These are phyloP conservation scores for Onthophagus sagittarius DNA, from an alignment of 2,888 invertebrate genomes.

Conservation along the genomic window DNA sequence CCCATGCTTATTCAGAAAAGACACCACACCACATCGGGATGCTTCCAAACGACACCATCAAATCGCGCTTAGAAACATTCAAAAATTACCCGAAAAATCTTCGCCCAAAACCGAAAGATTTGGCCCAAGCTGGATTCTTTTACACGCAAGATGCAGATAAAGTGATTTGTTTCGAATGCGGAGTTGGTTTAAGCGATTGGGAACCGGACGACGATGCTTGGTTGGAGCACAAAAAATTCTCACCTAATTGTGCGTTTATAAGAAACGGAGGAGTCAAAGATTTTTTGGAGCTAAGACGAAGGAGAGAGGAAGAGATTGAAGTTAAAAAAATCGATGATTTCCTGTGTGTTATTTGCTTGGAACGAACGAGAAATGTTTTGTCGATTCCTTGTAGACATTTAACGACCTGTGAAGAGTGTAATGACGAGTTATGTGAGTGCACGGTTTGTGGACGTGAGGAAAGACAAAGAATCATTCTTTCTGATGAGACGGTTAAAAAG, in stretches of 20 bases:
- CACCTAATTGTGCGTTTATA: constrained; percentile 71
- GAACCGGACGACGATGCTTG: constrained; percentile 87
- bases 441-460: constrained; percentile 70
- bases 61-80: constrained; percentile 68
- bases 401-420: constrained; percentile 82
- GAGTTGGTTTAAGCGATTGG: constrained; percentile 92
- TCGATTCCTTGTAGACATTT: constrained; percentile 91
- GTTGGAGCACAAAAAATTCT: constrained; percentile 93
- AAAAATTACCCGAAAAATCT: constrained; percentile 77
- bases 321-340: neutral
- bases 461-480: neutral
- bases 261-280: constrained; percentile 40
- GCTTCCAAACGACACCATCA: constrained; percentile 45
- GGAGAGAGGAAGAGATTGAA: neutral
- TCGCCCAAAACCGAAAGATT: constrained; percentile 72
- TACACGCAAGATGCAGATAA: constrained; percentile 86
- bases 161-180: constrained; percentile 90
- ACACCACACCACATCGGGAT: neutral
- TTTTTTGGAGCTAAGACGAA: neutral
- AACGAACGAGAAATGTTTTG: constrained; percentile 75
- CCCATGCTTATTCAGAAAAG: no score
- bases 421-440: constrained; percentile 74
- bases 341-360: constrained; percentile 84
- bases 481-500: neutral
- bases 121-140: constrained; percentile 89